Evolutionary conservation across 2,113 vertebrate species (phyloP), one percentile per base, ranked within the genome.

Genomic region (Atrichornis clamosus): DNA sequence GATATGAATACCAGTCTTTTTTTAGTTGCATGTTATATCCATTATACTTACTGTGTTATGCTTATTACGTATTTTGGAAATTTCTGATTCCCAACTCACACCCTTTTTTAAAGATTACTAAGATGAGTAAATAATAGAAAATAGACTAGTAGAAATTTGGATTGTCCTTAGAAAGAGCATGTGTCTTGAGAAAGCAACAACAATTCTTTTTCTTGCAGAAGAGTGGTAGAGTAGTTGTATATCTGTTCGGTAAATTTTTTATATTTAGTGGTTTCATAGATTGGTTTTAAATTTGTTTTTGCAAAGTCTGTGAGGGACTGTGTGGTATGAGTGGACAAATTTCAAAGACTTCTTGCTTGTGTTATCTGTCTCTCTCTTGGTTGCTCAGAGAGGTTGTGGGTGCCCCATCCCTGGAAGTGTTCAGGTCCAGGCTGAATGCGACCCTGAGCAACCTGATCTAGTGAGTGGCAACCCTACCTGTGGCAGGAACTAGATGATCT

Each of bases 1-100:
- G 5, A 24, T 27, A 44, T 7, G 1, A 0, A n/a, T 44, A 70
- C 30, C 58, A 39, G 15, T 4, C 46, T 42, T 83, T 37, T 62
- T 37, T 22, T 15, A 33, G 8, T 22, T 13, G 8, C 0, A 0
- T 59, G 13, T 7, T 8, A 64, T 65, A 19, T 18, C 24, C 37
- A n/a, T 44, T 67, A 24, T 27, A 8, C 14, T 53, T 46, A 32
- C 26, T 37, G 26, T 62, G 11, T 56, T 42, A 56, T 10, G 16
- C 39, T 72, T 73, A 3, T 24, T 67, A 30, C 2, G 3, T 50
- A 28, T 58, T 83, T 50, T 2, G 2, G 15, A 35, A 69, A n/a
- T n/a, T 65, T 62, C 22, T 55, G 8, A 68, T 56, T 84, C 32
- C 13, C 22, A 59, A 41, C 52, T 52, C 3, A 22, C 5, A 11